Conservation (phyloP, 1,140 invertebrate species). For the Acromyrmex charruanus region DNA sequence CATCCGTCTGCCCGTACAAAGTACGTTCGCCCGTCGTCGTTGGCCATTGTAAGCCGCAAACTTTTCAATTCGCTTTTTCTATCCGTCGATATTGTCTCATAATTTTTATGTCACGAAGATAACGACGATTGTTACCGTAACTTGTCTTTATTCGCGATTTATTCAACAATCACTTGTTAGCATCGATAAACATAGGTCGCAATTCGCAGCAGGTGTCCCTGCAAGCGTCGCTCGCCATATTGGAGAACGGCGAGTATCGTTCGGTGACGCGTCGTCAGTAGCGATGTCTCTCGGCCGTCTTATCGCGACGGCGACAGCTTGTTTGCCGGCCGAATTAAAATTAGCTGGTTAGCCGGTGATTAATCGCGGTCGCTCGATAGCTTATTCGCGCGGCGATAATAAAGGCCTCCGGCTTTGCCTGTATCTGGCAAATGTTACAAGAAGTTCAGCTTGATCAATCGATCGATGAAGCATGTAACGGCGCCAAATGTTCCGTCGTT, state of each 20-base stretch:
- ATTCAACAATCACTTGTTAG: background rate
- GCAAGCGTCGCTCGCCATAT: conserved; percentile 48
- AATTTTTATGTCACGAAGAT: background rate
- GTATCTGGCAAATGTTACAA: conserved; percentile 17
- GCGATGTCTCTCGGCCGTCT: conserved; percentile 26
- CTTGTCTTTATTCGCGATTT: background rate
- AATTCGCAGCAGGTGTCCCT: conserved; percentile 16
- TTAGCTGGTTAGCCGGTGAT: conserved; percentile 69
- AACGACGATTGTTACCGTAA: background rate
- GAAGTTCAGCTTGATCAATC: background rate
- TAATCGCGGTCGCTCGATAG: conserved; percentile 73
- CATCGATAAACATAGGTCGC: background rate
- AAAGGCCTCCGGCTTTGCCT: background rate
- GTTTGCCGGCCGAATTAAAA: conserved; percentile 78
- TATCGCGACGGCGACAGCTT: conserved; percentile 45
- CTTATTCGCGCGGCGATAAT: conserved; percentile 66
- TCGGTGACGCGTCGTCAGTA: background rate
- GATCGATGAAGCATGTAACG: background rate
- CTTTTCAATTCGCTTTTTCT: background rate
- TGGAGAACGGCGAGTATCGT: conserved; percentile 35
- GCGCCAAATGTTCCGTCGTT: background rate
- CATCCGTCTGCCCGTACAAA: conserved; percentile 59
- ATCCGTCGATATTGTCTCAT: background rate
- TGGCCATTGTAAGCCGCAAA: background rate
- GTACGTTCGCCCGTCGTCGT: conserved; percentile 45